Evolutionary conservation across 1,140 invertebrate species (phyloP).

Genomic region (Prorops nasuta): DNA sequence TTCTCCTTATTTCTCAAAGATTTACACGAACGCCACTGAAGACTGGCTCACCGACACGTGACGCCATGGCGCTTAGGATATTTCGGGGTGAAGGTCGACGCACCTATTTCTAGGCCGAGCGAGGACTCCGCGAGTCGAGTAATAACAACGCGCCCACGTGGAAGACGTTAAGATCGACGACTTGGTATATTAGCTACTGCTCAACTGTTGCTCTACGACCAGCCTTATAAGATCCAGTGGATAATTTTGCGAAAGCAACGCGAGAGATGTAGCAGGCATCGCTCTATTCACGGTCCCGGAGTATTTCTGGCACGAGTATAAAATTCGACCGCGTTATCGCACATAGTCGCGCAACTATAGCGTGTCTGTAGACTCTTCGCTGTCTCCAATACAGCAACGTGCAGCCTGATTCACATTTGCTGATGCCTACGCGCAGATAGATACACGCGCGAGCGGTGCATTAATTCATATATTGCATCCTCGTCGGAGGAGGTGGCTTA

Average conservation of each 20-base stretch:
- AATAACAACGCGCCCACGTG: background rate
- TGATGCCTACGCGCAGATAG: too few relatives aligned
- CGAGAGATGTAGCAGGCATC: slow-evolving; percentile 6
- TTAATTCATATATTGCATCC: too few relatives aligned
- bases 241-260: slow-evolving; percentile 22
- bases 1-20: too few relatives aligned
- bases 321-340: too few relatives aligned
- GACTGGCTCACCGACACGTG: background rate
- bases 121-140: background rate
- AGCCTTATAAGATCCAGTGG: background rate
- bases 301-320: slow-evolving; percentile 21
- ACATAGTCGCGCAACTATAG: too few relatives aligned
- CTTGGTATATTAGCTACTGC: too few relatives aligned
- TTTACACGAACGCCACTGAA: too few relatives aligned
- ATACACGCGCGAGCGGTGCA: too few relatives aligned
- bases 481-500: too few relatives aligned
- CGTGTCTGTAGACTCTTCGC: too few relatives aligned
- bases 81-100: background rate
- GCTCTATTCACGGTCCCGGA: slow-evolving; percentile 16
- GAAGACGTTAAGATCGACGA: background rate
- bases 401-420: too few relatives aligned
- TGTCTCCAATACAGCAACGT: too few relatives aligned
- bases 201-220: background rate
- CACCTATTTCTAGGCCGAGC: background rate
- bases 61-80: background rate